These are phyloP conservation scores for Oplegnathus fasciatus DNA, from an alignment of 2,113 vertebrate genomes.

Conservation along the genomic window DNA sequence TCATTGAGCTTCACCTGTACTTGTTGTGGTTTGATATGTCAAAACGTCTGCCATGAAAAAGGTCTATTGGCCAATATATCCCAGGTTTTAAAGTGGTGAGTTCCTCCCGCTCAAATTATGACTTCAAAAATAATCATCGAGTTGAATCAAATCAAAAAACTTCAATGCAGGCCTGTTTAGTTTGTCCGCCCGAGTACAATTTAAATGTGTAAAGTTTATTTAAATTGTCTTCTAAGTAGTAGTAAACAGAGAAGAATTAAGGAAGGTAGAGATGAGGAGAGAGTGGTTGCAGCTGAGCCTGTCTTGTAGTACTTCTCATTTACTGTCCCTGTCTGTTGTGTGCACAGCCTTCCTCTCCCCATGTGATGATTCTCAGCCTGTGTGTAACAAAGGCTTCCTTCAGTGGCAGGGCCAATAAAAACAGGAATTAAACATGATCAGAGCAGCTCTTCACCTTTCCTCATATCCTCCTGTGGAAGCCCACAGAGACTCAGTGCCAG, in stretches of 20 bases:
- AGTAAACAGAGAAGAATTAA: conserved; percentile 10
- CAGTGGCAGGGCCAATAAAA: conserved; percentile 57
- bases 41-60: background rate
- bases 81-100: too few relatives aligned
- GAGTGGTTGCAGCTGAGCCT: conserved; percentile 23
- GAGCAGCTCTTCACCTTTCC: conserved; percentile 57
- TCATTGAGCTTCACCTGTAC: too few relatives aligned
- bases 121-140: background rate
- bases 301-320: conserved; percentile 56
- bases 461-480: conserved; percentile 19
- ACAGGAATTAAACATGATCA: conserved; percentile 66
- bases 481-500: background rate
- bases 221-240: background rate
- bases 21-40: too few relatives aligned
- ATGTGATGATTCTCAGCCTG: conserved; percentile 33
- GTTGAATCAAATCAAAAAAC: background rate
- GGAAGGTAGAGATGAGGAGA: background rate
- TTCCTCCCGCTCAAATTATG: background rate
- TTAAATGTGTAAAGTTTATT: background rate
- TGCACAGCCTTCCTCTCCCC: conserved; percentile 51
- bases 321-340: conserved; percentile 58
- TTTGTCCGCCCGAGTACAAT: background rate
- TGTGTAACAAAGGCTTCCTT: conserved; percentile 62
- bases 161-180: background rate
- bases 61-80: background rate